These are phyloP conservation scores for Amblyopsis hoosieri DNA, from an alignment of 2,797 vertebrate species.

Conservation along the genomic window DNA sequence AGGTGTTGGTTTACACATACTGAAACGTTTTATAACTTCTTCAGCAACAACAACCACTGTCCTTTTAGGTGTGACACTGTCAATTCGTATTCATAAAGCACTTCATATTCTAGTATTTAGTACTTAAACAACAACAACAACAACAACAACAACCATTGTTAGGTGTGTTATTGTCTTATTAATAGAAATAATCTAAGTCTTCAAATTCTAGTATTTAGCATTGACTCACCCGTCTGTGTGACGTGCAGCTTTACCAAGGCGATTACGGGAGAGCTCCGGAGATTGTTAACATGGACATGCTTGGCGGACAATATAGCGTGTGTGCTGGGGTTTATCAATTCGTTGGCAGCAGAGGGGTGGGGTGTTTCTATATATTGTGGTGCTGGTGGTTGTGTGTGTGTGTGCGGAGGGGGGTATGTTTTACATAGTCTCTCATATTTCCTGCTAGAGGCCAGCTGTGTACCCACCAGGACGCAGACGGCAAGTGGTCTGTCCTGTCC, in stretches of 20 bases:
- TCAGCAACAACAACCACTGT: background rate
- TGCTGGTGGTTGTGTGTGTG: slow-evolving; percentile 20
- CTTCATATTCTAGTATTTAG: no score
- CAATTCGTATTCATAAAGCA: no score
- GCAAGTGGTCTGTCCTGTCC: slow-evolving; percentile 40
- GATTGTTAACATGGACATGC: no score
- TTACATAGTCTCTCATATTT: slow-evolving; percentile 39
- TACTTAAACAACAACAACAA: no score
- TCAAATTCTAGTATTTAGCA: background rate
- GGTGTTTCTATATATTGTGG: slow-evolving; percentile 26
- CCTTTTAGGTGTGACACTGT: no score
- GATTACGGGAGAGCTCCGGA: slow-evolving; percentile 12
- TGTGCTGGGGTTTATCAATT: slow-evolving; percentile 47
- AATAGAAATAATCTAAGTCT: no score
- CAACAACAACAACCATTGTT: background rate
- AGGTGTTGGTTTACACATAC: background rate
- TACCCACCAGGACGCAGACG: slow-evolving; percentile 10
- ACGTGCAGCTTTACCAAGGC: slow-evolving; percentile 5
- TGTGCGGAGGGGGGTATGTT: slow-evolving; percentile 1
- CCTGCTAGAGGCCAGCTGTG: slow-evolving; percentile 41
- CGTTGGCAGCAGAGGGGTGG: slow-evolving; percentile 44
- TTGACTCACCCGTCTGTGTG: slow-evolving; percentile 57
- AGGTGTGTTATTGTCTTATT: no score
- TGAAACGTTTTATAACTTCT: background rate
- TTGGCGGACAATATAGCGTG: slow-evolving; percentile 27